Conservation (phyloP, 1,140 invertebrate genomes). For the Aphelenchoides fujianensis region DNA sequence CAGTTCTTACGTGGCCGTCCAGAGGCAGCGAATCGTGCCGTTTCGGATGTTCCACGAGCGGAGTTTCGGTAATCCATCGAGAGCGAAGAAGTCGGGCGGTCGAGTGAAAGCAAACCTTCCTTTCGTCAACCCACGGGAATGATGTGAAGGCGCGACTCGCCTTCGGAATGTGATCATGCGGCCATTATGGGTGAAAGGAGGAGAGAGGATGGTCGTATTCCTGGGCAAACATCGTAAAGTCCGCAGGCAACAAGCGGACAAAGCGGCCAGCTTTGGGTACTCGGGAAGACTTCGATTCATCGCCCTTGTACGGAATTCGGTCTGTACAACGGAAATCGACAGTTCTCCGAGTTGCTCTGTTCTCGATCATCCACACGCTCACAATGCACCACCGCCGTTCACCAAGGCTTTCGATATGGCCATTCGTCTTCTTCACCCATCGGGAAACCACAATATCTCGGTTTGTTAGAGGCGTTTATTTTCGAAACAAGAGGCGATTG, state of each 20-base stretch:
- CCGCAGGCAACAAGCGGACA: not conserved
- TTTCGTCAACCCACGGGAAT: not conserved
- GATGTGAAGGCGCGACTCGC: not conserved
- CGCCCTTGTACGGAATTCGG: not conserved
- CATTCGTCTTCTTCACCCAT: too few species aligned
- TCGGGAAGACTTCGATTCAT: not conserved
- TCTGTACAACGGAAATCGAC: not conserved
- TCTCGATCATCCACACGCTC: not conserved
- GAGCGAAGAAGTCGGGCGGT: not conserved
- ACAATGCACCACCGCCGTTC: not conserved
- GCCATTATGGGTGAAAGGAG: not conserved
- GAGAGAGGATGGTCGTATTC: not conserved
- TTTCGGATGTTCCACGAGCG: not conserved
- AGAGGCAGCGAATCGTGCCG: not conserved
- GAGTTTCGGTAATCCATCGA: not conserved
- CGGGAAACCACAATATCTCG: too few species aligned
- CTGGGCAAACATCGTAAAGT: not conserved
- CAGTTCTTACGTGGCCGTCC: not conserved
- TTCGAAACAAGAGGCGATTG: too few species aligned
- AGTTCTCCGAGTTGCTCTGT: not conserved
- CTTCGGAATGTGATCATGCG: not conserved
- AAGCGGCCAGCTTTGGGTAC: not conserved
- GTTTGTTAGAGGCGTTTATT: too few species aligned
- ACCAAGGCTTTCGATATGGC: not conserved
- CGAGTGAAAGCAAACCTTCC: not conserved